Conservation (phyloP, 2,113 vertebrate genomes). For the Megatriorchis doriae region DNA sequence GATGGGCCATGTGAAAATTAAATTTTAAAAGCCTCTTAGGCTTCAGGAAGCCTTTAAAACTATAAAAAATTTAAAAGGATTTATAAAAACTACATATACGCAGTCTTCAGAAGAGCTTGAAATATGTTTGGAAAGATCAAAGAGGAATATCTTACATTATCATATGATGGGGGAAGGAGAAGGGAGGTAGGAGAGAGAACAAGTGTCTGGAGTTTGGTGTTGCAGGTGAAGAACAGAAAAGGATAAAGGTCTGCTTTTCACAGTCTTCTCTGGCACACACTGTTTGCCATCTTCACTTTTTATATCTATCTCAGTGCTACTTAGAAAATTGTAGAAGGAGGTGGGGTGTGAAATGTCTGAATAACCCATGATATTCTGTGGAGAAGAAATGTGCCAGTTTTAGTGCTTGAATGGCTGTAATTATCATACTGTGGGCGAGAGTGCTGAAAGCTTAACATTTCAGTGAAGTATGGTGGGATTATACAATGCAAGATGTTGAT, state of each 20-base stretch:
- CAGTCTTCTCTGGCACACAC: not conserved
- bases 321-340: conserved; percentile 33
- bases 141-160: not conserved
- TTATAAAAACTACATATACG: conserved; percentile 10
- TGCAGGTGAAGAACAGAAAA: not conserved
- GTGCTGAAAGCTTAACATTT: conserved; percentile 68
- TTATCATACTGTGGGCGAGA: conserved; percentile 57
- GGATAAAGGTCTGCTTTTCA: conserved; percentile 12
- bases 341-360: conserved; percentile 44
- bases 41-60: conserved; percentile 32
- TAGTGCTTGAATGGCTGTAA: conserved; percentile 42
- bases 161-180: not conserved
- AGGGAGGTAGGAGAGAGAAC: not conserved
- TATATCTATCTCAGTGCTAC: not conserved
- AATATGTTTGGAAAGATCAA: conserved; percentile 17
- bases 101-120: conserved; percentile 19
- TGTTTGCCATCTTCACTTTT: not conserved
- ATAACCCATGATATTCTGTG: conserved; percentile 45
- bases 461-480: conserved; percentile 34
- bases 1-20: not conserved
- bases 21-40: conserved; percentile 45
- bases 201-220: not conserved
- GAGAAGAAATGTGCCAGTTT: conserved; percentile 46
- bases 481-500: conserved; percentile 52
- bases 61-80: not conserved